phyloP scores from a whole-genome alignment of 2,113 vertebrate genomes.

The Manacus vitellinus region DNA sequence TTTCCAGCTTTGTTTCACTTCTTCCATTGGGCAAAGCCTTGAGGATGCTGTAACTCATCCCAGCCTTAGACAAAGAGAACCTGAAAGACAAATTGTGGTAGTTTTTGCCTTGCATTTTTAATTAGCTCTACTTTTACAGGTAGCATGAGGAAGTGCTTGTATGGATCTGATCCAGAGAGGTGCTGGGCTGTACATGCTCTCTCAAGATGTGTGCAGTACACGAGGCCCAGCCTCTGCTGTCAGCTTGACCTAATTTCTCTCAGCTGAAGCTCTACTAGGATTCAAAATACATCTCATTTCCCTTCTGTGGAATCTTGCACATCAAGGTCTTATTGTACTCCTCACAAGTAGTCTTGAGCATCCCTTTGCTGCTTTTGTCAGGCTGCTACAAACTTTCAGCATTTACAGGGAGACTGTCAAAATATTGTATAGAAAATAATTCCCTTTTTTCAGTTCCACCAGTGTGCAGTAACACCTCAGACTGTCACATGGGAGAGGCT shows the following conservation, averaged over 20 bases:
- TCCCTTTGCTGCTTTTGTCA: neutral
- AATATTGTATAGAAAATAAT: neutral
- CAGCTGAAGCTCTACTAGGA: neutral
- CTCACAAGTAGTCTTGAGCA: neutral
- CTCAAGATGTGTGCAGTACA: neutral
- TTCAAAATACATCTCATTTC: neutral
- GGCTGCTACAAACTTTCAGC: neutral
- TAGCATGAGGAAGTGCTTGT: neutral
- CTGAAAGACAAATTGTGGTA: neutral
- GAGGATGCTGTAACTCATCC: neutral
- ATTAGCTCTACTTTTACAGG: neutral
- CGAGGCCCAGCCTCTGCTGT: neutral
- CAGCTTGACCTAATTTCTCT: neutral
- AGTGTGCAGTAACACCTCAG: constrained; percentile 3
- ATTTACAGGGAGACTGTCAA: constrained; percentile 8
- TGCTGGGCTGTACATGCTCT: neutral
- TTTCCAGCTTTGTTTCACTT: neutral
- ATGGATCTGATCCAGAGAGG: neutral
- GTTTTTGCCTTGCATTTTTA: neutral
- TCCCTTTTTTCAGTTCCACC: neutral
- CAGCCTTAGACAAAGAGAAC: neutral
- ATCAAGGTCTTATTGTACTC: neutral
- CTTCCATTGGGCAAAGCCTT: neutral
- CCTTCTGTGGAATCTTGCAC: neutral
- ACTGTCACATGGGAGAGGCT: neutral